Conservation (phyloP, 2,888 invertebrate genomes). For the Drosophila subquinaria region DNA sequence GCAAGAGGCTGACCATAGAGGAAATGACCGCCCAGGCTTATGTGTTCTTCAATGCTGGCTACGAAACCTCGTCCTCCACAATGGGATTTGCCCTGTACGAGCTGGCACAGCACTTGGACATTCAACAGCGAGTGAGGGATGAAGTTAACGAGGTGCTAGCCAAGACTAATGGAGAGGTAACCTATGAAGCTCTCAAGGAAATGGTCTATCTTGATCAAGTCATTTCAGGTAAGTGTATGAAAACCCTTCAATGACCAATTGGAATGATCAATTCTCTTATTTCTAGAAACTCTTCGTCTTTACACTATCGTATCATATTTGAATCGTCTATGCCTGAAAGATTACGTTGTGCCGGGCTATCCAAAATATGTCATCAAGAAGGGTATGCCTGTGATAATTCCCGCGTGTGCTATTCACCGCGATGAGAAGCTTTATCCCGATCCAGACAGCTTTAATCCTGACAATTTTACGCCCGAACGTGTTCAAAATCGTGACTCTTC, state of each 20-base stretch:
- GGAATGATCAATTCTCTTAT: neutral
- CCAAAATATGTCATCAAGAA: conserved; percentile 86
- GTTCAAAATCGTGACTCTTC: conserved; percentile 86
- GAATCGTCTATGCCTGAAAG: conserved; percentile 86
- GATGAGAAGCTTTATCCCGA: conserved; percentile 88
- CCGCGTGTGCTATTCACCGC: conserved; percentile 87
- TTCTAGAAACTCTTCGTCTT: conserved; percentile 87
- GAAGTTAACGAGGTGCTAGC: conserved; percentile 83
- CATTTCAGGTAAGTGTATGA: conserved; percentile 82
- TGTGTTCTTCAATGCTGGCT: conserved; percentile 87
- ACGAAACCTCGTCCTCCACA: conserved; percentile 86
- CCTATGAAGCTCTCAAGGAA: conserved; percentile 86
- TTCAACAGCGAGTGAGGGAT: conserved; percentile 85
- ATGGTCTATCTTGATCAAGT: conserved; percentile 86
- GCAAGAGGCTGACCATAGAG: conserved; percentile 78
- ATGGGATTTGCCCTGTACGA: conserved; percentile 86
- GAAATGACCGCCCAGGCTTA: conserved; percentile 87
- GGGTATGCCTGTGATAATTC: conserved; percentile 87
- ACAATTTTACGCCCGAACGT: conserved; percentile 87
- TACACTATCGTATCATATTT: conserved; percentile 87
- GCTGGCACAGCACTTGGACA: conserved; percentile 85
- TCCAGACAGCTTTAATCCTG: conserved; percentile 88
- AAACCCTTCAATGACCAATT: too few species aligned
- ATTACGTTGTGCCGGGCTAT: conserved; percentile 86
- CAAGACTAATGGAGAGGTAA: conserved; percentile 83